A percentile compares a stretch with the other conserved stretches of the same genome.
Conservation (phyloP, 2,797 vertebrate species). For the Poecilia gillii region DNA sequence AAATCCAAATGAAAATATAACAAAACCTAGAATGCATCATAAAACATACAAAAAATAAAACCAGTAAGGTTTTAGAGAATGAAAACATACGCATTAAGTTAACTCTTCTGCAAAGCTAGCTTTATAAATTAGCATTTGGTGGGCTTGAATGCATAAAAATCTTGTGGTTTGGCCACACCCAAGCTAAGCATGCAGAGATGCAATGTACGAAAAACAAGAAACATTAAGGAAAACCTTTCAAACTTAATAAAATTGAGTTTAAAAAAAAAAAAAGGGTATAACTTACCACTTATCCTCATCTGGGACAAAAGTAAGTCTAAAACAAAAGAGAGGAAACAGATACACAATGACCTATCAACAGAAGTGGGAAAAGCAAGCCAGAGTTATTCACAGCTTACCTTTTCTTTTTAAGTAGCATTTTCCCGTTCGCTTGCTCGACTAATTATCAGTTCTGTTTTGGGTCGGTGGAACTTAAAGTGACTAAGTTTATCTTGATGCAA, state of each 20-base stretch:
- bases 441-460: constrained; percentile 71
- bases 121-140: background rate
- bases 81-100: background rate
- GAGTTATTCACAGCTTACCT: constrained; percentile 51
- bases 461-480: constrained; percentile 75
- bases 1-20: constrained; percentile 9
- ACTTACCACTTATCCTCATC: constrained; percentile 86
- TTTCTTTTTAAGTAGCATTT: constrained; percentile 77
- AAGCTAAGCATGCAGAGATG: constrained; percentile 10
- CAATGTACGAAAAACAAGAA: constrained; percentile 11
- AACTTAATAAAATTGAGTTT: background rate
- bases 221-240: background rate
- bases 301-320: constrained; percentile 73
- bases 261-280: background rate
- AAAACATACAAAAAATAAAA: background rate
- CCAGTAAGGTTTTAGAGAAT: background rate
- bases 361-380: constrained; percentile 2
- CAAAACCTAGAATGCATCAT: background rate
- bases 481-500: constrained; percentile 67
- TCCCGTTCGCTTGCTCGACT: constrained; percentile 64
- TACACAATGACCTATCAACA: constrained; percentile 24
- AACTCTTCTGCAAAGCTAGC: background rate
- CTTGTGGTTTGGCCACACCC: constrained; percentile 50
- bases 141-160: constrained; percentile 7
- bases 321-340: constrained; percentile 48